Conservation (phyloP, 2,888 invertebrate genomes). For the Choristoneura rosaceana region DNA sequence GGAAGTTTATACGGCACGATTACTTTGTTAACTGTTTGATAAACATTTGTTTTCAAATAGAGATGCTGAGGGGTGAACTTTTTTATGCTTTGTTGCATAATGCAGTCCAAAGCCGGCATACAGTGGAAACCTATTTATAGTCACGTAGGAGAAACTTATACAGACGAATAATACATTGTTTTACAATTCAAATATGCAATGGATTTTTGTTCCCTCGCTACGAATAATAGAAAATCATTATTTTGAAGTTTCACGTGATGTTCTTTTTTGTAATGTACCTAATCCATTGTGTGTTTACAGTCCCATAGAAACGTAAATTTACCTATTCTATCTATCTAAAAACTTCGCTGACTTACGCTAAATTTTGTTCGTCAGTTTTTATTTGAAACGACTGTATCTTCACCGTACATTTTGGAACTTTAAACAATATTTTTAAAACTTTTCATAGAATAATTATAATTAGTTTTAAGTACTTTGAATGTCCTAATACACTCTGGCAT, state of each 20-base stretch:
- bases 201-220: not conserved
- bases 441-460: not conserved
- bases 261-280: too few species aligned
- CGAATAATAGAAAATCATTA: not conserved
- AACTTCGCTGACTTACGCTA: too few species aligned
- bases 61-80: constrained; percentile 47
- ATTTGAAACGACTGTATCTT: not conserved
- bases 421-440: too few species aligned
- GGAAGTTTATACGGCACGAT: constrained; percentile 62
- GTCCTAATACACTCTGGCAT: not conserved
- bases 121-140: not conserved
- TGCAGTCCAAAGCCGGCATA: not conserved
- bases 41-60: constrained; percentile 50
- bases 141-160: not conserved
- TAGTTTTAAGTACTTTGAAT: not conserved
- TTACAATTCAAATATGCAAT: constrained; percentile 3
- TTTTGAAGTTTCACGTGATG: not conserved
- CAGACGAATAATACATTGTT: not conserved
- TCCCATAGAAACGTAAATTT: too few species aligned
- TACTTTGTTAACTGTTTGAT: constrained; percentile 63
- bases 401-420: too few species aligned
- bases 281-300: too few species aligned
- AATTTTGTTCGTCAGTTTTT: not conserved
- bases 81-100: constrained; percentile 12
- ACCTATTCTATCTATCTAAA: too few species aligned